phyloP scores from a whole-genome alignment of 2,797 vertebrate species.

The Alcedo atthis region DNA sequence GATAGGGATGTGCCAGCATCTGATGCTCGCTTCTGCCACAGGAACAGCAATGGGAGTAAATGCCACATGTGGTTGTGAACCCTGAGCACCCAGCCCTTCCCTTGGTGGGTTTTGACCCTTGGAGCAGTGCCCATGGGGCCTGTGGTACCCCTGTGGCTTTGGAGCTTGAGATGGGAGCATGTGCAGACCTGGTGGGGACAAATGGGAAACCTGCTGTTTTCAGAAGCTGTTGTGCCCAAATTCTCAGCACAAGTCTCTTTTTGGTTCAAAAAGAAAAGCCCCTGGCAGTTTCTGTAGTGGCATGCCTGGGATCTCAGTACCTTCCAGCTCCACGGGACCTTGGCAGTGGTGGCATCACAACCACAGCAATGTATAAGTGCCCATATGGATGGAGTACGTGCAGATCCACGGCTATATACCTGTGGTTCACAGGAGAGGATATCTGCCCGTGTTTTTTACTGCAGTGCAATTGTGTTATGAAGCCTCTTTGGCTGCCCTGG shows the following conservation, averaged over 20 bases:
- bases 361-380: accelerated
- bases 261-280: accelerated
- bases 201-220: not conserved
- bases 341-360: accelerated
- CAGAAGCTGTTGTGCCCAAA: accelerated
- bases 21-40: not conserved
- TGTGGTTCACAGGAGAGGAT: not conserved
- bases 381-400: accelerated
- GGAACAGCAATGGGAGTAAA: not conserved
- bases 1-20: not conserved
- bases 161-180: not conserved
- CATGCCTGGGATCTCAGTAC: accelerated
- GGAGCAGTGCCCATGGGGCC: accelerated
- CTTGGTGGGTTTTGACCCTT: accelerated
- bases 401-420: accelerated
- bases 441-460: not conserved
- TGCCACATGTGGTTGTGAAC: accelerated
- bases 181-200: accelerated
- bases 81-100: not conserved
- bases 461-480: not conserved
- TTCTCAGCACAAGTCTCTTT: not conserved
- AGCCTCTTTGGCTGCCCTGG: not conserved
- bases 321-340: accelerated
- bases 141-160: accelerated
- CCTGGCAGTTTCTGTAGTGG: not conserved